phyloP scores from a whole-genome alignment of 2,113 vertebrate species.

The Dasypus novemcinctus region DNA sequence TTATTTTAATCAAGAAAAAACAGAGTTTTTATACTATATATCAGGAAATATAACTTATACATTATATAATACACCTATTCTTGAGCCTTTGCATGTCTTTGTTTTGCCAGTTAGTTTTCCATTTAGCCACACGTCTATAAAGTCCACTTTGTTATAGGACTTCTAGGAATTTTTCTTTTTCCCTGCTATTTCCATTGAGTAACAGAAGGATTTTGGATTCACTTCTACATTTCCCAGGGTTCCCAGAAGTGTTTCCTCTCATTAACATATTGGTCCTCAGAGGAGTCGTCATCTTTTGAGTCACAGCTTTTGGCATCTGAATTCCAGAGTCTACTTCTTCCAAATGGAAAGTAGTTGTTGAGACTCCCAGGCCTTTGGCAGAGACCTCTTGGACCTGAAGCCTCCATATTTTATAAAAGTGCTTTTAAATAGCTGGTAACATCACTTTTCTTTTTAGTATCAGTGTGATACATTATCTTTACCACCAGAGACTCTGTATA shows the following conservation, averaged over 20 bases:
- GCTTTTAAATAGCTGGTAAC: conserved; percentile 42
- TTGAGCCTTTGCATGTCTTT: conserved; percentile 36
- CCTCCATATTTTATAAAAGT: conserved; percentile 36
- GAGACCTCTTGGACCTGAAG: conserved; percentile 22
- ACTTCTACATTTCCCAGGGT: not conserved
- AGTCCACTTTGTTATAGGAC: not conserved
- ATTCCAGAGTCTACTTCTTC: conserved; percentile 6
- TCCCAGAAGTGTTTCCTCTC: conserved; percentile 8
- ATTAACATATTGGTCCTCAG: not conserved
- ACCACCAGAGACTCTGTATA: conserved; percentile 53
- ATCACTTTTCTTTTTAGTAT: conserved; percentile 58
- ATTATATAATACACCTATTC: not conserved
- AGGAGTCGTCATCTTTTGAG: not conserved
- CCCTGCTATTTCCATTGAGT: not conserved
- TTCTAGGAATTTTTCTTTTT: not conserved
- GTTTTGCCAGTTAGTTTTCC: conserved; percentile 32
- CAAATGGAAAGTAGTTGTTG: not conserved
- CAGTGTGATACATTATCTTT: conserved; percentile 38
- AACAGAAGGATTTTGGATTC: not conserved
- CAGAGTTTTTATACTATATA: not conserved
- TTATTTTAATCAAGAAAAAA: not conserved
- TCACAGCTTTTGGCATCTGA: not conserved
- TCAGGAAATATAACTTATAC: not conserved
- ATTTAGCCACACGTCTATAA: conserved; percentile 20
- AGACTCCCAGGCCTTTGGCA: not conserved